Evolutionary conservation across 1,140 invertebrate species (phyloP), one percentile per base, ranked within the genome.

Genomic region (Mercenaria mercenaria): DNA sequence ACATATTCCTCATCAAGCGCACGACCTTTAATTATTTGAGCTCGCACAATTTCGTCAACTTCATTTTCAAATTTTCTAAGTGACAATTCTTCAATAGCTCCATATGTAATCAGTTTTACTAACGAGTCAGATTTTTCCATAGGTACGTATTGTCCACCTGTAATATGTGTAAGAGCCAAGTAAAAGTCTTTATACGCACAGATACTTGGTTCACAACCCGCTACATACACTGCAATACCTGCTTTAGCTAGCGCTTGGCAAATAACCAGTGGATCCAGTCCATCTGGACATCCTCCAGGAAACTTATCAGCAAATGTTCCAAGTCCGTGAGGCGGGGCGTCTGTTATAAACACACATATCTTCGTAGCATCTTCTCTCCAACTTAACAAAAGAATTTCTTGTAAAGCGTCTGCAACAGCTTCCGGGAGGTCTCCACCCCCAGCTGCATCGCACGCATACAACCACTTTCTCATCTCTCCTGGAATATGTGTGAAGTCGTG

Each of bases 371-470:
- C 82, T 4, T 80, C 77, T 43, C 92, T 52, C 93, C 93, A 94
- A 26, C 26, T 59, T 15, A 94, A 76, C 37, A 93, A 90, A 20
- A 92, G 59, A 18, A 93, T 83, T 32, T 91, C 88, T 47, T 93
- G 91, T 3, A 94, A 39, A 29, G 90, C 93, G 69, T 93, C 93
- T 23, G 93, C 93, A 6, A 94, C 92, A 34, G 92, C 92, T 64
- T 94, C 93, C n/a, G 93, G 93, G 32, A 64, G 43, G 81, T 94
- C 93, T 2, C 93, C 93, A 50, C 93, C 92, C 56, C 93, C 93
- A 18, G 29, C 26, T 23, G 93, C 93, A 0, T n/a, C 59, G 26
- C 91, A 91, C 0, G 47, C 32, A 23, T 92, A 87, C 23, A 93
- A 64, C 92, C 93, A 93, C 1, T 47, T 15, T 87, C 91, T 93